Evolutionary conservation across 2,113 vertebrate genomes (phyloP).

Genomic region (Cyprinodon brontotheroides): DNA sequence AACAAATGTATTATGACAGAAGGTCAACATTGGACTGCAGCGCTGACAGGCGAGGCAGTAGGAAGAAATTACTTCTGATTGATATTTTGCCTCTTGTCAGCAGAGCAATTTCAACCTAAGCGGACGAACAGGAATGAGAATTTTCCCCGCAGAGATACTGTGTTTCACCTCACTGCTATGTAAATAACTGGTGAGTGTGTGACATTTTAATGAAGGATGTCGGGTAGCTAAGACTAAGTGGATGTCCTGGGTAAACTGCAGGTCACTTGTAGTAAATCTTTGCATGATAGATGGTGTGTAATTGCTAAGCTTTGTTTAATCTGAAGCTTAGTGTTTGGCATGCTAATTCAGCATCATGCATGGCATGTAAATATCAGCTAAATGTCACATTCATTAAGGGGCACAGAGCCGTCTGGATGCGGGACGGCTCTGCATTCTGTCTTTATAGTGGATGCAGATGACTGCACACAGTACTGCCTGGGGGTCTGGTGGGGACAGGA

Average conservation of each 20-base stretch:
- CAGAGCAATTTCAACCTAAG: constrained; percentile 65
- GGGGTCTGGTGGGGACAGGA: constrained; percentile 7
- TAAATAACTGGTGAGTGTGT: constrained; percentile 61
- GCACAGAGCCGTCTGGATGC: constrained; percentile 56
- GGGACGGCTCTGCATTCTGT: constrained; percentile 34
- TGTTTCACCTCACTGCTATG: constrained; percentile 55
- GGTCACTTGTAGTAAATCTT: constrained; percentile 71
- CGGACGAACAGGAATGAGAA: constrained; percentile 58
- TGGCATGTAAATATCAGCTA: constrained; percentile 81
- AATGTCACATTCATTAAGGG: constrained; percentile 83
- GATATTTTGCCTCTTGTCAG: constrained; percentile 74
- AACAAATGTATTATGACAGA: constrained; percentile 72
- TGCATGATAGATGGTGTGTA: constrained; percentile 68
- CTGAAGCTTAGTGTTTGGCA: constrained; percentile 63
- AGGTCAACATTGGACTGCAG: constrained; percentile 57
- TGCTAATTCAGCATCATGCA: constrained; percentile 68
- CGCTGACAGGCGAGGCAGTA: constrained; percentile 56
- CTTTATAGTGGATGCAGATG: constrained; percentile 42
- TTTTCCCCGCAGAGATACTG: constrained; percentile 56
- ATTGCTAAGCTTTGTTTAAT: constrained; percentile 80
- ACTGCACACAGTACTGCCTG: constrained; percentile 40
- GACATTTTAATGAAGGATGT: constrained; percentile 73
- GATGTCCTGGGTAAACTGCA: constrained; percentile 56
- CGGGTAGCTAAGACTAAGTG: constrained; percentile 53
- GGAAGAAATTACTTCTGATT: constrained; percentile 70